Evolutionary conservation across 1,140 invertebrate genomes (phyloP).

Genomic region (Chymomyza costata): DNA sequence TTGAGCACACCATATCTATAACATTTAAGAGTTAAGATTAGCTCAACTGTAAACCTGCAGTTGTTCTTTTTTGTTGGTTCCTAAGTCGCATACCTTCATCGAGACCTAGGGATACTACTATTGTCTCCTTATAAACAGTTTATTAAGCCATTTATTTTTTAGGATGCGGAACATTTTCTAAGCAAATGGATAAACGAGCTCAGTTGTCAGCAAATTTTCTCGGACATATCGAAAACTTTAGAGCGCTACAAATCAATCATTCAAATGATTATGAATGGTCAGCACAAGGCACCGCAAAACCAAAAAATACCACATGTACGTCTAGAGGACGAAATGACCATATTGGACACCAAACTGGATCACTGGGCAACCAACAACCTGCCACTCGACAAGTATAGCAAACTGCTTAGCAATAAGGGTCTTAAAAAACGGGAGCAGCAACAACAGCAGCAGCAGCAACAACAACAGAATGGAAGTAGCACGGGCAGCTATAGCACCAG

Average conservation of each 20-base stretch:
- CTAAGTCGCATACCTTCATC: too few species aligned
- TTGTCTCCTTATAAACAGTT: constrained; percentile 9
- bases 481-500: constrained; percentile 48
- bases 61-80: too few species aligned
- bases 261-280: constrained; percentile 76
- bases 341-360: constrained; percentile 75
- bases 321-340: constrained; percentile 75
- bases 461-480: constrained; percentile 43
- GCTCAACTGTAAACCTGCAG: too few species aligned
- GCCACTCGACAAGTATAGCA: constrained; percentile 72
- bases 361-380: constrained; percentile 75
- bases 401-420: constrained; percentile 68
- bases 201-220: constrained; percentile 73
- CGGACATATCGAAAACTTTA: constrained; percentile 76
- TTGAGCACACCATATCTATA: too few species aligned
- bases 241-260: constrained; percentile 76
- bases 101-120: too few species aligned
- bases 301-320: constrained; percentile 64
- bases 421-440: constrained; percentile 67
- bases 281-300: constrained; percentile 66
- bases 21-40: too few species aligned
- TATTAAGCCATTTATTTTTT: constrained; percentile 17
- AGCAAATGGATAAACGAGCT: constrained; percentile 76
- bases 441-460: constrained; percentile 40
- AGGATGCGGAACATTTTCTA: constrained; percentile 77